Base-by-base conservation (phyloP, 2,797 vertebrate species). In the Notolepis coatsorum region DNA sequence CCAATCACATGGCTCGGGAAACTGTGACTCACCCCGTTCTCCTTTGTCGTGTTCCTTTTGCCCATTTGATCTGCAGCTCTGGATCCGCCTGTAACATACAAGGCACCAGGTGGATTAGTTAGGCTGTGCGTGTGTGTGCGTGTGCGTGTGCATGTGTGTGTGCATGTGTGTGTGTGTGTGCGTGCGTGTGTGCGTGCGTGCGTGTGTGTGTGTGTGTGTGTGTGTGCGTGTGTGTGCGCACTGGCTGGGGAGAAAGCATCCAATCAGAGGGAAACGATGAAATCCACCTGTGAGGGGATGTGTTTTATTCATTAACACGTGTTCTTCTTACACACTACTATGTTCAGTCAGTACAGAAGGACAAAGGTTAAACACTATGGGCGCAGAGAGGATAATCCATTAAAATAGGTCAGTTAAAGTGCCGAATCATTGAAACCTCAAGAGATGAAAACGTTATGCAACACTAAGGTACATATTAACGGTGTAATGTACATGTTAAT, bases 41-140 rank as follows among this genome's bases (percentile, higher is more conserved):
- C 95, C 71, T 96, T 95, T 57, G 89, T 77, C 18, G 93, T 91
- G 37, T 94, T 96, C 87, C 95, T 94, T 80, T 91, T 96, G 37
- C 68, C 56, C 33, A 71, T 23, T 66, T 86, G 81, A 43, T 97
- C 96, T 23, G 93, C 89, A 58, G 80, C 62, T 76, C 94, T 91
- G 42, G 87, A 89, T 59, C 88, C 91, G 84, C 86, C 93, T 82
- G 81, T 76, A 89, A 33, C 8, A 2, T 8, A 13, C 9, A n/a
- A 10, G 7, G 7, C 25, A 30, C 13, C 3, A 4, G 6, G 4
- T 20, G 2, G 24, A 39, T 18, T 13, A 15, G 56, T 6, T 2
- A 21, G 12, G 35, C 4, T 17, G 33, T 33, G 37, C 4, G 35
- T 7, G 24, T 35, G 57, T 49, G 33, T 50, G 46, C 51, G 15